Evolutionary conservation across 2,888 invertebrate species (phyloP).

Genomic region (Gonocerus acuteangulatus): DNA sequence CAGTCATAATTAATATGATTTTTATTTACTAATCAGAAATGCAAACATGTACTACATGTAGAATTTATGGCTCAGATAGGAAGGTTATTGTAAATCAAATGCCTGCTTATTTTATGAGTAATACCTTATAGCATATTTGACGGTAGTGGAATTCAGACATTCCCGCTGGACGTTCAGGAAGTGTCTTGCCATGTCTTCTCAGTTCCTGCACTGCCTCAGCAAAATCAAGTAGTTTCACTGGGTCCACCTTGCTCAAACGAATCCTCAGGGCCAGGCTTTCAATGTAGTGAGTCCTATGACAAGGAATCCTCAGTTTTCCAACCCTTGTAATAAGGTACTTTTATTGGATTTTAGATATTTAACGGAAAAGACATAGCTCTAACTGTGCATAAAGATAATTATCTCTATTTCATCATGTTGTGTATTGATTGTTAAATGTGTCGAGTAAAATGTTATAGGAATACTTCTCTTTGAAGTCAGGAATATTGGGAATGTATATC

Average conservation of each 20-base stretch:
- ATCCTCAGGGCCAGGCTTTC: constrained; percentile 89
- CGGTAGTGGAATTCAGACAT: constrained; percentile 78
- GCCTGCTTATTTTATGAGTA: not conserved
- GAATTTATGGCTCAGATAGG: too few relatives aligned
- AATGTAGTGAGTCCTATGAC: constrained; percentile 81
- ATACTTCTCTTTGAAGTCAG: too few relatives aligned
- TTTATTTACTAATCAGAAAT: too few relatives aligned
- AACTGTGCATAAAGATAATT: not conserved
- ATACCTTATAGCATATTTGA: constrained; percentile 67
- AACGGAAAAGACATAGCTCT: not conserved
- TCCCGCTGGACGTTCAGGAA: constrained; percentile 74
- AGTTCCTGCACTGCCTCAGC: constrained; percentile 81
- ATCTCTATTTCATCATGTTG: not conserved
- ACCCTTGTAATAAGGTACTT: not conserved
- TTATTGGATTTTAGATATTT: not conserved
- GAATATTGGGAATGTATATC: too few relatives aligned
- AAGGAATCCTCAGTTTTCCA: not conserved
- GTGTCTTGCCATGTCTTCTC: constrained; percentile 70
- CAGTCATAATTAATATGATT: too few relatives aligned
- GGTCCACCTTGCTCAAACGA: constrained; percentile 76
- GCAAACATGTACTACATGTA: too few relatives aligned
- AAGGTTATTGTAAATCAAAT: too few relatives aligned
- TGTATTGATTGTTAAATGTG: not conserved
- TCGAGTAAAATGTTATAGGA: too few relatives aligned
- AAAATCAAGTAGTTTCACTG: constrained; percentile 78